A percentile compares a stretch with the other conserved stretches of the same genome.
Conservation (phyloP, 2,113 vertebrate species). For the Theristicus caerulescens region DNA sequence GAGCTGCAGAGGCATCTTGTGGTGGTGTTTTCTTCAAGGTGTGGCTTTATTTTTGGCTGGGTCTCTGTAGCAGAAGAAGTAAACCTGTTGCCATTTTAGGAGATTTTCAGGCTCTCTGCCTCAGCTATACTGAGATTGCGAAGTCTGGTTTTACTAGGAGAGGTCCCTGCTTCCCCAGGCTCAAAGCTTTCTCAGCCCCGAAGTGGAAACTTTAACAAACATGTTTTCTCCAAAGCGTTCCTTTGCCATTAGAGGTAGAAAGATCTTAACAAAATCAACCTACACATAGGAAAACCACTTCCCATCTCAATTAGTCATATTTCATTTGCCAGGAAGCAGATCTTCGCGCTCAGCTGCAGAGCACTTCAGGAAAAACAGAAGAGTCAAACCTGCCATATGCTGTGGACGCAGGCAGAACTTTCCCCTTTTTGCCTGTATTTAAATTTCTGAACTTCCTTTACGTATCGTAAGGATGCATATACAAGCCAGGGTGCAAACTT, state of each 20-base stretch:
- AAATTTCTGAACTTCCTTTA: not conserved
- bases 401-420: not conserved
- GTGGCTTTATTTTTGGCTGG: not conserved
- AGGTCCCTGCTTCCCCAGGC: not conserved
- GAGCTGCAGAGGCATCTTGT: not conserved
- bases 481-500: not conserved
- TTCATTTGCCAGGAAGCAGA: not conserved
- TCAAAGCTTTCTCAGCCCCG: not conserved
- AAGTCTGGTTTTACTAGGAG: not conserved
- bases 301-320: not conserved
- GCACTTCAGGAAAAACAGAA: not conserved
- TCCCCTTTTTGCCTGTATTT: not conserved
- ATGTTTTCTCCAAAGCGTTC: not conserved
- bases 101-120: not conserved
- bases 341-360: not conserved
- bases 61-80: not conserved
- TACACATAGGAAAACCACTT: not conserved
- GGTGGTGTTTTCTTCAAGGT: not conserved
- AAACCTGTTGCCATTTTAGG: not conserved
- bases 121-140: not conserved
- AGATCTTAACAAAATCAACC: not conserved
- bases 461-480: not conserved
- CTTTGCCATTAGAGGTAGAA: not conserved
- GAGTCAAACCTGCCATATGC: not conserved
- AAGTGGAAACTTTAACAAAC: not conserved